Evolutionary conservation across 2,888 invertebrate species (phyloP), one percentile per base, ranked within the genome.

Genomic region (Atethmia centrago): DNA sequence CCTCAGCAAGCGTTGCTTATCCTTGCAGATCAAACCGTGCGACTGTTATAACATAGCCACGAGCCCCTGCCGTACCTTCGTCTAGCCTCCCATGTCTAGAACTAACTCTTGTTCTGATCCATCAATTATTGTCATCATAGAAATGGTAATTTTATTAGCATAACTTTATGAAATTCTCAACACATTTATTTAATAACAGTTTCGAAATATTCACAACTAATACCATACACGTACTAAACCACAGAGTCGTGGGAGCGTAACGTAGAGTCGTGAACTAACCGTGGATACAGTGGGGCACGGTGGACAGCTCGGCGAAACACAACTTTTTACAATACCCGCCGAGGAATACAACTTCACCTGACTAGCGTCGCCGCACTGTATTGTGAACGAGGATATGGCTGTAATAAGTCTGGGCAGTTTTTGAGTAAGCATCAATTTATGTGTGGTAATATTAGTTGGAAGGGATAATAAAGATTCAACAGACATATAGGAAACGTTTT

Each of bases 301-400:
- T 36, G 49, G 53, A 68, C 68, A 49, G 28, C 42, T 28, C 42
- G 31, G 28, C 56, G 25, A 62, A 36, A 61, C 42, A 77, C 49
- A 66, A 77, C 78, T 67, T 78, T 77, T 78, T 55, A 71, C 82
- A 59, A 53, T 40, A 49, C 79, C 19, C 55, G 14, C 28, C 59
- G 62, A 63, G 58, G 19, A 51, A 25, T 68, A 65, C 72, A 58
- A 56, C 68, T 73, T 68, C 42, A 80, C 65, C 83, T 83, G 80
- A 45, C 16, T 79, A 42, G 42, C 2, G 56, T 42, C 12, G 0
- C 83, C 73, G 73, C 16, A 51, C 14, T 0, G 28, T 42, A 0
- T n/a, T 8, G 3, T 42, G 14, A 12, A 40, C 0, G 1, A 56
- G 55, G 69, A 79, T 31, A 76, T 16, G 7, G 4, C 19, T 36